Evolutionary conservation across 2,797 vertebrate species (phyloP), one percentile per base, ranked within the genome.

Genomic region (Brachymystax lenok): DNA sequence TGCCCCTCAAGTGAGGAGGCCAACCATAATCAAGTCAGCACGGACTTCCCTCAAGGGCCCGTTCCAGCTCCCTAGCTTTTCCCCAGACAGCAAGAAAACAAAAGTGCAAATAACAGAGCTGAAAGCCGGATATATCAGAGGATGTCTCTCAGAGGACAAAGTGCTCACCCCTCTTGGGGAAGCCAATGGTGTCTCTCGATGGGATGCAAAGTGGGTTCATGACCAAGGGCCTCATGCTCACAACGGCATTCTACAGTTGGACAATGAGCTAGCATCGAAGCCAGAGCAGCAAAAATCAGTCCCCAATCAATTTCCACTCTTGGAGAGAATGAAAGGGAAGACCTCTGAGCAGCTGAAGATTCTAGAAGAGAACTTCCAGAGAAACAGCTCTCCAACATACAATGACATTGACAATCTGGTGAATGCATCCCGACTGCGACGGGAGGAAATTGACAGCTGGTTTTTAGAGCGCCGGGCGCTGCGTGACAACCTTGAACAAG

Each of bases 361-460:
- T 79, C 90, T 99, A 50, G 98, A 99, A 84, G 97, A 97, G 82
- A 97, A 95, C 88, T 99, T 99, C 89, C 78, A 96, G 82, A 94
- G 93, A 77, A 98, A 96, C 71, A 95, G 97, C 81, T 97, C 96
- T 70, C 97, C 97, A 0, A 94, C 96, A 0, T 95, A 96, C 63
- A 90, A 89, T 10, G 98, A 98, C 33, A 75, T 97, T 63, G 96
- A 98, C 76, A 91, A 92, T 72, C 94, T 99, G 71, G 91, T 94
- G 6, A 84, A 88, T 3, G 91, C 94, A 80, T 95, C 96, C 27
- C 95, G 94, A 73, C 88, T 99, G 81, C 97, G 95, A 76, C 93
- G 95, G 83, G 95, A 95, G 79, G 97, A 98, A 82, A 95, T 99
- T 0, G 95, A 97, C 82, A 94, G 95, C 28, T 99, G 98, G 97